phyloP scores from a whole-genome alignment of 2,888 invertebrate genomes.

The Acrobasis repandana region DNA sequence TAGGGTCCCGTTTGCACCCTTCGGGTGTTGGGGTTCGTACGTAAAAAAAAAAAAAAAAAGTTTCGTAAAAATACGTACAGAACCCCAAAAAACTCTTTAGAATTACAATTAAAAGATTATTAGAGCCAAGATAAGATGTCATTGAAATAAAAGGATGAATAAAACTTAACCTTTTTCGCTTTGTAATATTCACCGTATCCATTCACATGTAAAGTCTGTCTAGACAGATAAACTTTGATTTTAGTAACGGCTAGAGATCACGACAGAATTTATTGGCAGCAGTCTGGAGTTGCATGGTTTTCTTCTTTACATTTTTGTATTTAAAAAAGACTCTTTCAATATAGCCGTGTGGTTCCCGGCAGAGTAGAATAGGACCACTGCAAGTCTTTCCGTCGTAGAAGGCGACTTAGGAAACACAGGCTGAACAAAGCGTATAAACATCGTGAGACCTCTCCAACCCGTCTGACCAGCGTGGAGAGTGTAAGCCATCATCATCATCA shows the following conservation, averaged over 20 bases:
- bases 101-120: neutral
- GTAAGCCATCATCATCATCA: too few relatives aligned
- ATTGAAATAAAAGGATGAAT: neutral
- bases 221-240: conserved; percentile 10
- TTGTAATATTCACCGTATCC: neutral
- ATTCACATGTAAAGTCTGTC: conserved; percentile 4
- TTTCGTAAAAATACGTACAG: too few relatives aligned
- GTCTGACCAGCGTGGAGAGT: too few relatives aligned
- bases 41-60: too few relatives aligned
- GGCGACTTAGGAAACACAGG: too few relatives aligned
- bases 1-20: too few relatives aligned
- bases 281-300: neutral
- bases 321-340: neutral
- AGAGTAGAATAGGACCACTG: too few relatives aligned
- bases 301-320: neutral
- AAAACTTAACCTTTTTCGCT: neutral
- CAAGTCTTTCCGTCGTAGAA: too few relatives aligned
- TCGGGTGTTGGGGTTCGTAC: too few relatives aligned
- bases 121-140: neutral
- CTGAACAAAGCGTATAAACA: too few relatives aligned
- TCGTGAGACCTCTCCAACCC: too few relatives aligned
- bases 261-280: neutral
- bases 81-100: neutral
- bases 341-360: too few relatives aligned
- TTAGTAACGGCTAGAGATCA: neutral